Base-by-base conservation (phyloP, 2,113 vertebrate genomes). In the Penelope pileata region DNA sequence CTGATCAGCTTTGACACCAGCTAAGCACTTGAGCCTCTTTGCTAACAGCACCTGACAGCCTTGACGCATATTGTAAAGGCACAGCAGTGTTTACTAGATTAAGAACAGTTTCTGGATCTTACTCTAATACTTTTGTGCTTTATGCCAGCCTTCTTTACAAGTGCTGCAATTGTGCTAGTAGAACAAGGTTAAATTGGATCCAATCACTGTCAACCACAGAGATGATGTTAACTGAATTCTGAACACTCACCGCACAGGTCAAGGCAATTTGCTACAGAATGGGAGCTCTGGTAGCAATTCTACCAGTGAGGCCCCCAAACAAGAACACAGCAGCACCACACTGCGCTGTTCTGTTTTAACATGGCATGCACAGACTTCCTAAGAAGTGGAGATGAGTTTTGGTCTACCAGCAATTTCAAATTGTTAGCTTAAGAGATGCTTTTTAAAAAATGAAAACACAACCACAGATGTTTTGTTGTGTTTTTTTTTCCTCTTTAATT, bases 11-110 rank as follows among this genome's bases (percentile, higher is more conserved):
- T 64, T 72, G 47, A 36, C 86, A 72, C 24, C 47, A 70, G 59
- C 30, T 86, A 81, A 92, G 86, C 15, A 81, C 64, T 53, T 89
- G 47, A 94, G 81, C 83, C 18, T 60, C 86, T 87, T 87, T 26
- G 51, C 40, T 51, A 63, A 43, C 27, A 63, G 32, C 30, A 83
- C 63, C 88, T 83, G 86, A 83, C 85, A 83, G 88, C 36, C 51
- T 4, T 78, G 76, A 93, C 1, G 0, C 47, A 51, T 8, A 14
- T 0, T 1, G 56, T 54, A 63, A 73, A 83, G 72, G 83, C 72
- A 63, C 72, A 74, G 13, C 24, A 3, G 11, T 22, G 26, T 45
- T 66, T 5, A 6, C 75, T 42, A 30, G 56, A 74, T 82, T 84
- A 94, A 78, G 51, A 78, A 54, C 8, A 32, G 48, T 32, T 82